Base-by-base conservation (phyloP, 1,140 invertebrate species). In the Tetramorium alpestre region DNA sequence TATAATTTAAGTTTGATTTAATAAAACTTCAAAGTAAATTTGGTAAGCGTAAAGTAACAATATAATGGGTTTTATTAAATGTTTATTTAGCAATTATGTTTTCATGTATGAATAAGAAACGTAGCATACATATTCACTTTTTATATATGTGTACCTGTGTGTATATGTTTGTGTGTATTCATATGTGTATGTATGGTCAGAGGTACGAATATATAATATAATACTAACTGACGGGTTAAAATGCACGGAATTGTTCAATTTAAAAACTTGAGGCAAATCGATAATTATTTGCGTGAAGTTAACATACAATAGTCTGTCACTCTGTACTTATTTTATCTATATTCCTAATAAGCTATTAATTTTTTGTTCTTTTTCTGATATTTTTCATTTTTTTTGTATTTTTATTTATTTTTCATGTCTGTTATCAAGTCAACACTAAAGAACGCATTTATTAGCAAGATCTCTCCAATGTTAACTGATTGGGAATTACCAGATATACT, bases 351-450 rank as follows among this genome's bases (percentile, higher is more conserved):
- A 91, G 88, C 91, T 93, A 93, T 85, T 85, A 90, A 91, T 90
- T 87, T 87, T 88, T 82, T 85, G 86, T 86, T 91, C 88, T 70
- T 87, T 33, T 89, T 86, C 81, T 1, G 49, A 75, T 67, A 86
- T 91, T 93, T 58, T 84, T 73, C 70, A 64, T 75, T 90, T 92
- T 92, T 90, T 89, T 80, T 69, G 78, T 77, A 65, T 90, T 91
- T 88, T 86, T 54, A 62, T 80, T 5, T 22, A 82, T 87, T 87
- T 88, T 90, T 91, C 70, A 78, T 87, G 65, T 93, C 89, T 90
- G 88, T 93, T 90, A 91, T 92, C 91, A 85, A 92, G 89, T 94
- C 93, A 94, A 93, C 92, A 91, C 92, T 93, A 91, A 92, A 93
- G 92, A 93, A 88, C 91, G 81, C 91, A 93, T 93, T 94, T 93